A percentile compares a stretch with the other conserved stretches of the same genome.
phyloP scores from a whole-genome alignment of 1,140 invertebrate genomes.

The Mizuhopecten yessoensis region DNA sequence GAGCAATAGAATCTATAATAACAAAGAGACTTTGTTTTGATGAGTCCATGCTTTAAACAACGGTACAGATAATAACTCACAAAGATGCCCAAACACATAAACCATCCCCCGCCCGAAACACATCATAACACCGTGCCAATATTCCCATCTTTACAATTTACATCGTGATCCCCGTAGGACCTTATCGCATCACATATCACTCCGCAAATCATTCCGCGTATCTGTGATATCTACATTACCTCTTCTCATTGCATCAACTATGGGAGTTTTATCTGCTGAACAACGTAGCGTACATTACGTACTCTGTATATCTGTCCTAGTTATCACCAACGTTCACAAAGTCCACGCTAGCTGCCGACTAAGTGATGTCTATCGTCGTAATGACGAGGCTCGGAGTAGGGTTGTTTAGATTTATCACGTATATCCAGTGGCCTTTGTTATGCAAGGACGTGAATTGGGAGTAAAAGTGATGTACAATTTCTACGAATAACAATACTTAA shows the following conservation, averaged over 20 bases:
- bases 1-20: background rate
- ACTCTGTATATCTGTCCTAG: background rate
- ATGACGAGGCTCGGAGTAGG: background rate
- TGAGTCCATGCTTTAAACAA: background rate
- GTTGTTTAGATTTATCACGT: background rate
- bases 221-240: background rate
- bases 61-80: background rate
- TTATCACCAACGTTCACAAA: background rate
- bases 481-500: background rate
- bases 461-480: background rate
- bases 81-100: background rate
- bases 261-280: background rate
- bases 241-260: slow-evolving; percentile 27
- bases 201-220: slow-evolving; percentile 31
- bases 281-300: background rate
- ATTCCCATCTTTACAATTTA: slow-evolving; percentile 32
- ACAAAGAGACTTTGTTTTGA: background rate
- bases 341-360: background rate
- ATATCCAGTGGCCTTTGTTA: background rate
- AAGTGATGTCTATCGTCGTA: slow-evolving; percentile 3
- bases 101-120: background rate
- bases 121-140: slow-evolving; percentile 15
- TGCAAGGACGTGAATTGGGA: background rate
- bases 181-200: slow-evolving; percentile 33
- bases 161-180: slow-evolving; percentile 20